A percentile compares a stretch with the other conserved stretches of the same genome.
Conservation (phyloP, 37 sponge, comb jelly and placozoan genomes). For the Petrosia ficiformis region DNA sequence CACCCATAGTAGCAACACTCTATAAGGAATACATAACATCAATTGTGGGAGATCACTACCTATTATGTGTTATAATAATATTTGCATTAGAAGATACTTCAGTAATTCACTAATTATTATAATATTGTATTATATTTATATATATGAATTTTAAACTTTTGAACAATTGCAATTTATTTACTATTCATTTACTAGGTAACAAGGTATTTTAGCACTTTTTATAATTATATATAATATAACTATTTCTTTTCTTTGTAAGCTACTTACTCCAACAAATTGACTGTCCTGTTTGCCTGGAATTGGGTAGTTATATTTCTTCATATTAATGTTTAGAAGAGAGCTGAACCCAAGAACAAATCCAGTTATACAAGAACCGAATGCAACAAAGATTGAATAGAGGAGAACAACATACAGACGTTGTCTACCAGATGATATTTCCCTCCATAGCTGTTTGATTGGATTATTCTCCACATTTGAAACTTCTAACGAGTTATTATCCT, state of each 20-base stretch:
- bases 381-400: background rate
- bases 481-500: background rate
- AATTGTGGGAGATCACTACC: too few species aligned
- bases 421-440: background rate
- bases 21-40: constrained; percentile 5
- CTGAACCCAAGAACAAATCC: background rate
- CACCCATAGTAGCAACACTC: constrained; percentile 47
- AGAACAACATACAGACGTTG: background rate
- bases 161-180: too few species aligned
- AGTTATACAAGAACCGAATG: background rate
- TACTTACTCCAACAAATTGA: background rate
- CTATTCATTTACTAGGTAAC: too few species aligned
- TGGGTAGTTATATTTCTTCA: background rate
- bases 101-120: too few species aligned
- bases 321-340: background rate
- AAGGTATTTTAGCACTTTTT: background rate
- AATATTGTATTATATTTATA: too few species aligned
- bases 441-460: background rate
- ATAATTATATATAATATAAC: background rate
- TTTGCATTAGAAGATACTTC: too few species aligned
- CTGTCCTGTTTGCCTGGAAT: background rate
- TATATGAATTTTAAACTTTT: too few species aligned
- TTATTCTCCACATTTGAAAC: background rate
- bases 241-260: background rate
- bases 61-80: too few species aligned